These are phyloP conservation scores for Myiozetetes cayanensis DNA, from an alignment of 2,113 vertebrate genomes.

Conservation along the genomic window DNA sequence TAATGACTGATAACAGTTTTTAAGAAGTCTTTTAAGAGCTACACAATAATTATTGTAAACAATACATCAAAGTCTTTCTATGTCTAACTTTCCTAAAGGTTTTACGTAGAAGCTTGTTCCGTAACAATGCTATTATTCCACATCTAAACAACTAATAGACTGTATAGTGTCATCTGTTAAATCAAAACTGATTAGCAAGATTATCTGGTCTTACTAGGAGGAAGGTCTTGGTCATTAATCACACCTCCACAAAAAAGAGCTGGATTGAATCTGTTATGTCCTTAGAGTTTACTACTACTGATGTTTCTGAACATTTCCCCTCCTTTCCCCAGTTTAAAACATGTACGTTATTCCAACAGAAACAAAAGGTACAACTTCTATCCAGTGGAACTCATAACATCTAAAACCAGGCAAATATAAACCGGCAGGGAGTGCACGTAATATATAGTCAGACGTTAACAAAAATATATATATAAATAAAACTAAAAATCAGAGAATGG, in stretches of 20 bases:
- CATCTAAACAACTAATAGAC: conserved; percentile 62
- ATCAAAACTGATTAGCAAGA: conserved; percentile 59
- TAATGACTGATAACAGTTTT: conserved; percentile 41
- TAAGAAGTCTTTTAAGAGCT: not conserved
- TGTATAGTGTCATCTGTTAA: conserved; percentile 47
- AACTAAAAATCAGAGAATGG: not conserved
- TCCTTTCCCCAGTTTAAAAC: not conserved
- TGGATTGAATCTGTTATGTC: not conserved
- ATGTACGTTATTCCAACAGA: not conserved
- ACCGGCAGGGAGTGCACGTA: not conserved
- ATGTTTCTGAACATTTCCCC: not conserved
- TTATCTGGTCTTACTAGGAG: conserved; percentile 24
- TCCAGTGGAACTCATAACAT: not conserved
- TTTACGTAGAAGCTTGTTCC: conserved; percentile 30
- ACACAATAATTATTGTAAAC: conserved; percentile 35
- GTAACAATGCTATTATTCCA: conserved; percentile 58
- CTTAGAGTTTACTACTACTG: not conserved
- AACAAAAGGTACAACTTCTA: not conserved
- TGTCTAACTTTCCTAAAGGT: conserved; percentile 24
- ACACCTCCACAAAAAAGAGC: conserved; percentile 48
- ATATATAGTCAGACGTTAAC: not conserved
- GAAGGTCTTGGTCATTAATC: conserved; percentile 62
- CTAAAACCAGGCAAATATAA: not conserved
- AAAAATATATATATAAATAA: not conserved
- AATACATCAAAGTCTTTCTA: conserved; percentile 51